Percentiles rank a stretch among this genome's conserved stretches.
phyloP scores from a whole-genome alignment of 2,888 invertebrate genomes.

The Entomobrya multifasciata region DNA sequence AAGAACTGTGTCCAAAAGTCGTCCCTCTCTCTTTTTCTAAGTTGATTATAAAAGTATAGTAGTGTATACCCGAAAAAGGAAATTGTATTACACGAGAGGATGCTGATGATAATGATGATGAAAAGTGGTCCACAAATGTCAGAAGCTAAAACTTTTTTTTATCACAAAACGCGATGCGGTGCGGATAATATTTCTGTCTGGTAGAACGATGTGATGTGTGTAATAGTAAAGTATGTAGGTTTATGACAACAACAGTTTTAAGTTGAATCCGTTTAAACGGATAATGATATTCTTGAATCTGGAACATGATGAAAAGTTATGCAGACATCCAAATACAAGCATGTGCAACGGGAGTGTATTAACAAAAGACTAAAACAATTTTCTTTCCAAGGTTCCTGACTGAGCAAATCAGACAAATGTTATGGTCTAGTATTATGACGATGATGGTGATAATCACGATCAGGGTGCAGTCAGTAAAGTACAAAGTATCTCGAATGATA shows the following conservation, averaged over 20 bases:
- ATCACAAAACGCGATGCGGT: constrained; percentile 8
- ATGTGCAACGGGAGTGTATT: constrained; percentile 17
- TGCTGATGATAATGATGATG: constrained; percentile 6
- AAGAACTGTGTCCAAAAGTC: constrained; percentile 29
- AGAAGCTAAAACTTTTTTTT: constrained; percentile 24
- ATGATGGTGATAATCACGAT: constrained; percentile 5
- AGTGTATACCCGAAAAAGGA: background rate
- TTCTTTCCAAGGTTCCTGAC: background rate
- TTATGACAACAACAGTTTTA: no score
- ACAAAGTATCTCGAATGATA: no score
- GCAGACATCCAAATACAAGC: constrained; percentile 17
- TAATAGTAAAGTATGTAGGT: no score
- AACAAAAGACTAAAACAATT: constrained; percentile 11
- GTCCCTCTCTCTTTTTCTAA: constrained; percentile 22
- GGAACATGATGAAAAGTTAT: background rate
- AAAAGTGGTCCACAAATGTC: constrained; percentile 31
- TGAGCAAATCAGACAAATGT: constrained; percentile 13
- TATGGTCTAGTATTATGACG: background rate
- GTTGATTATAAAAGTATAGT: constrained; percentile 37
- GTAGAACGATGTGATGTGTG: constrained; percentile 4
- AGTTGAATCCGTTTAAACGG: no score
- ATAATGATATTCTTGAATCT: constrained; percentile 36
- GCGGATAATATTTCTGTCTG: constrained; percentile 2
- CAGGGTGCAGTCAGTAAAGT: background rate
- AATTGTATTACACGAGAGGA: background rate